Evolutionary conservation across 2,797 vertebrate species (phyloP).

Genomic region (Emys orbicularis): DNA sequence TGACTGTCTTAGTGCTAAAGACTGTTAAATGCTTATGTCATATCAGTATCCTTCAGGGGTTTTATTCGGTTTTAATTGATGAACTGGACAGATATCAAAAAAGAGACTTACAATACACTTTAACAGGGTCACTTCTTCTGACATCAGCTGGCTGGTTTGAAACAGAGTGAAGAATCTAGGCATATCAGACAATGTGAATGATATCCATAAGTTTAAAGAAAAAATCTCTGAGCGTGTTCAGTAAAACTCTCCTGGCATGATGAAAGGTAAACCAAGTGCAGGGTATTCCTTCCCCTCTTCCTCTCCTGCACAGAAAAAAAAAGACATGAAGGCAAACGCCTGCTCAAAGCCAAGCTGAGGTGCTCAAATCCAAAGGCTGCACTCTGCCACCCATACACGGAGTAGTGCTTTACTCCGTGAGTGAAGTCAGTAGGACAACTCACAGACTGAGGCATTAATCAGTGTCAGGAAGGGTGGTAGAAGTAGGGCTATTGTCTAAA

Average conservation of each 20-base stretch:
- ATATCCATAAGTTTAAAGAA: neutral
- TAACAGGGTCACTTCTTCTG: neutral
- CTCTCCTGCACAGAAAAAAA: neutral
- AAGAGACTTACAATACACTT: neutral
- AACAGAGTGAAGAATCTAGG: neutral
- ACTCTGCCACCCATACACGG: neutral
- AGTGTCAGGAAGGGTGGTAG: neutral
- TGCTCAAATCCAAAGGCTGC: neutral
- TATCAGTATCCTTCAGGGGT: neutral
- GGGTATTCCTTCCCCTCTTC: neutral
- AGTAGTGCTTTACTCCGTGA: neutral
- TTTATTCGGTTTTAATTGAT: neutral
- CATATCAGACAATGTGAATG: neutral
- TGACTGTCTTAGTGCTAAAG: neutral
- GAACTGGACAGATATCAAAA: neutral
- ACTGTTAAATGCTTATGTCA: neutral
- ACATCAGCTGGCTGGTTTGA: neutral
- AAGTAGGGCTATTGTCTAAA: neutral
- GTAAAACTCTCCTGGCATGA: neutral
- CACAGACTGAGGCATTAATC: too few species aligned
- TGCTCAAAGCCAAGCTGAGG: neutral
- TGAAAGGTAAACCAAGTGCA: neutral
- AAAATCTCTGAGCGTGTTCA: neutral
- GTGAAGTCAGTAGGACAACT: neutral
- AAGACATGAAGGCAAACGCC: neutral